Base-by-base conservation (phyloP, 2,888 invertebrate species). In the Lysandra bellargus region DNA sequence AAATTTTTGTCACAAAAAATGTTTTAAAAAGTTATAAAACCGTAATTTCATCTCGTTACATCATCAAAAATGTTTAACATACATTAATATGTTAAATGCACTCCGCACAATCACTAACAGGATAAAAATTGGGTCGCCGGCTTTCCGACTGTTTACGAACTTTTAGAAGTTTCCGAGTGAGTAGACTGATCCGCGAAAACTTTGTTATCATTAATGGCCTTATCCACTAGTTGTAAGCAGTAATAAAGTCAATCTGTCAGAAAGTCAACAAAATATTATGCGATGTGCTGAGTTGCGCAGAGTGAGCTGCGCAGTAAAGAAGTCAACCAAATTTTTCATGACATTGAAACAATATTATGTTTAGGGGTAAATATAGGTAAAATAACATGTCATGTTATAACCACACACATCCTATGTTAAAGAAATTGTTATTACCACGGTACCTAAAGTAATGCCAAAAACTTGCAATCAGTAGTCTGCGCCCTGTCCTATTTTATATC, bases 161-260 rank as follows among this genome's bases (percentile, higher is more conserved):
- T 33, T 69, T 69, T 1, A 17, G 17, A 61, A 69, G 30, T 37
- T 33, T 33, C 69, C 33, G 69, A 33, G 69, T 33, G 14, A 69
- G 69, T 37, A 5, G 69, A 69, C 69, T 69, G 17, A 37, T 69
- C 64, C 33, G 33, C 30, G 69, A 69, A 17, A 69, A 69, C 69
- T 69, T 37, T 64, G 64, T 64, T 69, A 69, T 69, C 69, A 69
- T 69, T 69, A 69, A 69, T 69, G 30, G 69, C 33, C 33, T 69
- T 17, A 69, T 69, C 33, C 17, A 37, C 33, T 69, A 69, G 14
- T 37, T 37, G 33, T 69, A 12, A 14, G 12, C 30, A 49, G 7
- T 6, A 61, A 61, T 61, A n/a, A 61, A 61, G 61, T 17, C 7
- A 17, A 17, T 17, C 14, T 17, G 57, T 4, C 57, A 57, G 1